Evolutionary conservation across 2,888 invertebrate genomes (phyloP).

Genomic region (Trissolcus brochymenae): DNA sequence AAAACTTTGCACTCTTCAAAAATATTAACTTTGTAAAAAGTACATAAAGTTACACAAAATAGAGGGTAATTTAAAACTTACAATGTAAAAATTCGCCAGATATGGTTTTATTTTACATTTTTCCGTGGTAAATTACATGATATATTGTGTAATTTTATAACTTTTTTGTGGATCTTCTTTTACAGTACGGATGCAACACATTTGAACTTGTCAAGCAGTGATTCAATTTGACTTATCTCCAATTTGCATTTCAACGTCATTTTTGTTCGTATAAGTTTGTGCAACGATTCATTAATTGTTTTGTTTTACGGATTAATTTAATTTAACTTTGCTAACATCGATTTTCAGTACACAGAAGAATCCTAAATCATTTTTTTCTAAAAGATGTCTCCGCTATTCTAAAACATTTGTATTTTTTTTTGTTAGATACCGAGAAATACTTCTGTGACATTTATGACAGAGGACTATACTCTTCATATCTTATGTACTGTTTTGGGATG

Average conservation of each 20-base stretch:
- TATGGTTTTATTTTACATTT: no score
- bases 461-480: slow-evolving; percentile 12
- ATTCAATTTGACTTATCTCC: no score
- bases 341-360: slow-evolving; percentile 45
- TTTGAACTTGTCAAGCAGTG: no score
- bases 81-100: no score
- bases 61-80: no score
- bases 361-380: slow-evolving; percentile 39
- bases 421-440: slow-evolving; percentile 28
- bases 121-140: no score
- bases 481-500: slow-evolving; percentile 40
- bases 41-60: no score
- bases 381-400: slow-evolving; percentile 45
- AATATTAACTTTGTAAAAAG: no score
- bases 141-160: no score
- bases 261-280: slow-evolving; percentile 18
- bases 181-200: no score
- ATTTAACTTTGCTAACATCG: slow-evolving; percentile 45
- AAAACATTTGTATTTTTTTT: slow-evolving; percentile 27
- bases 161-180: no score
- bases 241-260: neutral
- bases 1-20: no score
- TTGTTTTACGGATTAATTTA: slow-evolving; percentile 9
- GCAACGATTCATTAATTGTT: slow-evolving; percentile 26
- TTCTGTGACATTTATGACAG: slow-evolving; percentile 23